Conservation (phyloP, 1,140 invertebrate genomes). For the Drosophila parvula region DNA sequence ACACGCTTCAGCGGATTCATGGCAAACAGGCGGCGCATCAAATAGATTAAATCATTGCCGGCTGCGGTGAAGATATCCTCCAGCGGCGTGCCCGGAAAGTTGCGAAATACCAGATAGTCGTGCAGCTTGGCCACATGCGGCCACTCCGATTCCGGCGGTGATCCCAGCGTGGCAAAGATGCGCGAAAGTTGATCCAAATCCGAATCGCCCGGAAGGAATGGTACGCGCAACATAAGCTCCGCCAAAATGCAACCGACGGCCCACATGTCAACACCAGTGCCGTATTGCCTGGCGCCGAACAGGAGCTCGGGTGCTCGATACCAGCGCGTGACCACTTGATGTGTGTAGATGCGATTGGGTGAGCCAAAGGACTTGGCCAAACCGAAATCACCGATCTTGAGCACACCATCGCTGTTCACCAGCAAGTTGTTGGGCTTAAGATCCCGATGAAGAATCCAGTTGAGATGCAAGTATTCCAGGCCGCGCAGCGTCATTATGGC, state of each 20-base stretch:
- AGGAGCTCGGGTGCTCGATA: slow-evolving; percentile 97
- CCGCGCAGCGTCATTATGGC: slow-evolving; percentile 96
- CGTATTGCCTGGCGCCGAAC: slow-evolving; percentile 97
- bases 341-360: slow-evolving; percentile 97
- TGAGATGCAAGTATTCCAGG: slow-evolving; percentile 97
- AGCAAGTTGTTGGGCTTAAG: slow-evolving; percentile 99
- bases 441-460: slow-evolving; percentile 99
- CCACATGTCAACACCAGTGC: slow-evolving; percentile 99
- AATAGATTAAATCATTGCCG: slow-evolving; percentile 94
- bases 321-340: slow-evolving; percentile 99
- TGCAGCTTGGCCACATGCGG: slow-evolving; percentile 93
- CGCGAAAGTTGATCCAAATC: slow-evolving; percentile 98
- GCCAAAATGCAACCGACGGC: slow-evolving; percentile 99
- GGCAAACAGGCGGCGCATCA: slow-evolving; percentile 91
- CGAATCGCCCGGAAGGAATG: slow-evolving; percentile 97
- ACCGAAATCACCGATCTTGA: slow-evolving; percentile 99
- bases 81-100: slow-evolving; percentile 92
- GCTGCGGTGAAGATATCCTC: slow-evolving; percentile 98
- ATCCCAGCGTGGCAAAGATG: slow-evolving; percentile 97
- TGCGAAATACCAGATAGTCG: slow-evolving; percentile 97
- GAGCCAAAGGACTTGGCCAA: slow-evolving; percentile 98
- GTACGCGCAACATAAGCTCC: slow-evolving; percentile 95
- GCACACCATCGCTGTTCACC: slow-evolving; percentile 94
- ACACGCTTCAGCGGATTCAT: slow-evolving; percentile 94
- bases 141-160: slow-evolving; percentile 97